A percentile compares a stretch with the other conserved stretches of the same genome.
Conservation (phyloP, 2,113 vertebrate species). For the Tympanuchus pallidicinctus region DNA sequence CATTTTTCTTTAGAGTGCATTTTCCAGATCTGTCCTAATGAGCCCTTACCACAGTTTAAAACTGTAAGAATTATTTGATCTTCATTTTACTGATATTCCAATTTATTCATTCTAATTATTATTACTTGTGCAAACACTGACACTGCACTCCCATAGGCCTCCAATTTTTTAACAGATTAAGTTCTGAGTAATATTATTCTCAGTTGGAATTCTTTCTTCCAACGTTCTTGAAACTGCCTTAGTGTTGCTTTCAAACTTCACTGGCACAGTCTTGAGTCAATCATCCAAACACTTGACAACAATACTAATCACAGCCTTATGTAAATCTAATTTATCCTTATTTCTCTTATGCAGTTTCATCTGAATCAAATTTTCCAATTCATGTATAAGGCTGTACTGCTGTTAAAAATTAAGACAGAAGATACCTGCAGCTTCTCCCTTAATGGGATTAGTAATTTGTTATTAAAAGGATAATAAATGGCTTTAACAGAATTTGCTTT, state of each 20-base stretch:
- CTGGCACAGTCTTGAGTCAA: not conserved
- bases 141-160: not conserved
- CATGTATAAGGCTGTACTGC: not conserved
- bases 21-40: not conserved
- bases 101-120: not conserved
- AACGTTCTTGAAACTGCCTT: not conserved
- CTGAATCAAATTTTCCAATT: not conserved
- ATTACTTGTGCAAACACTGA: not conserved
- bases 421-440: not conserved
- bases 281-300: not conserved
- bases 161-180: not conserved
- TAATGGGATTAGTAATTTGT: not conserved
- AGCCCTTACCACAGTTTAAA: not conserved
- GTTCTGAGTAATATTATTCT: not conserved
- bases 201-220: not conserved
- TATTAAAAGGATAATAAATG: not conserved
- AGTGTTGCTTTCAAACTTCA: not conserved
- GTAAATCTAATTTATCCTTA: not conserved
- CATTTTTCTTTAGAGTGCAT: not conserved
- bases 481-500: not conserved
- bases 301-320: not conserved
- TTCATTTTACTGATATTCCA: not conserved
- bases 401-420: not conserved
- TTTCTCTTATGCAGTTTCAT: not conserved
- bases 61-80: not conserved